Base-by-base conservation (phyloP, 2,888 invertebrate genomes). In the Diaprepes abbreviatus region DNA sequence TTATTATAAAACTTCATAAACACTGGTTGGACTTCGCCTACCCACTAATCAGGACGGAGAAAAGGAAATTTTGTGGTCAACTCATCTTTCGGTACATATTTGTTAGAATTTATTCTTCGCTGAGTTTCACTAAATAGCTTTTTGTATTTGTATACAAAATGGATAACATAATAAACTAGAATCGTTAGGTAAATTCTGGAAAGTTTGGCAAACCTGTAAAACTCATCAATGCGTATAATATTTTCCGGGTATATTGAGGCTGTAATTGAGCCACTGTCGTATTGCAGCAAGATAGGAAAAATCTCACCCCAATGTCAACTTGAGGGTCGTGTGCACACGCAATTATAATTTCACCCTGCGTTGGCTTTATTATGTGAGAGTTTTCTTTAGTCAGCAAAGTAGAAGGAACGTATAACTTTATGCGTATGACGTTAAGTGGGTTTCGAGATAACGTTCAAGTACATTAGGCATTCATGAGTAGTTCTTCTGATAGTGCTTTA, bases 271-370 rank as follows among this genome's bases (percentile, higher is more conserved):
- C 48, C 48, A 50, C 48, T 14, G 48, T 16, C 24, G 24, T 14
- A 24, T 50, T n/a, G n/a, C 35, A 35, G 35, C 10, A 19, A 55
- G 55, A 36, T 12, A 4, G 38, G 55, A 21, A 36, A 38, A 31
- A 31, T 59, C 58, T 33, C 19, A 6, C 59, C 59, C 45, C 12
- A 59, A 19, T 45, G 45, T 45, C 59, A 59, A 33, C 59, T 45
- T 6, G 45, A 24, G 24, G n/a, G 59, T 45, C 64, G 24, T 33
- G 28, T 35, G 43, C 55, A 21, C 33, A 16, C 19, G 45, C 36
- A 52, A 45, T 65, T 65, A 65, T 43, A 55, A 65, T 65, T 65
- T 65, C 55, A 65, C 64, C 64, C 64, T 35, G 16, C 33, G 38
- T 24, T 57, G 45, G 45, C n/a, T 45, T 55, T 40, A 57, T 38